These are phyloP conservation scores for Rhyacophila brunnea DNA, from an alignment of 1,140 invertebrate genomes.

Conservation along the genomic window DNA sequence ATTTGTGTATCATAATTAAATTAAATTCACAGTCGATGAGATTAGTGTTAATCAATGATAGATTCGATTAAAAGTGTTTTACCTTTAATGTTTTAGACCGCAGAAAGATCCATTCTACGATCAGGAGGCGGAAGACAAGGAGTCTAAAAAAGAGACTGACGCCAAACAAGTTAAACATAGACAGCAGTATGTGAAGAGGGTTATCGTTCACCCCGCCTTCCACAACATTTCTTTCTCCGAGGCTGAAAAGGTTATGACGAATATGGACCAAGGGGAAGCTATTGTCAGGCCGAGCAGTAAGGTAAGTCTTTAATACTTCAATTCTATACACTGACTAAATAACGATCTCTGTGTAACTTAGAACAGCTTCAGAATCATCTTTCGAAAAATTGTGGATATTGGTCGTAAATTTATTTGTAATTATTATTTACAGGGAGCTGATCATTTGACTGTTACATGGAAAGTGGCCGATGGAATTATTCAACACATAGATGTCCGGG, in stretches of 20 bases:
- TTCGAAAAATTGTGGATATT: too few species aligned
- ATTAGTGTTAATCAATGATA: not conserved
- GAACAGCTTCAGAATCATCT: too few species aligned
- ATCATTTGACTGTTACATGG: slow-evolving; percentile 98
- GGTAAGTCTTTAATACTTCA: slow-evolving; percentile 46
- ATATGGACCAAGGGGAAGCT: slow-evolving; percentile 94
- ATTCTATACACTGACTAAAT: too few species aligned
- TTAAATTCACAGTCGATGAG: not conserved
- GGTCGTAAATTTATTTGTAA: slow-evolving; percentile 16
- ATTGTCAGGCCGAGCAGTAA: slow-evolving; percentile 96
- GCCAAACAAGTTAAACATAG: slow-evolving; percentile 76
- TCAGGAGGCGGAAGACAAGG: slow-evolving; percentile 78
- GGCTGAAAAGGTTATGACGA: slow-evolving; percentile 85
- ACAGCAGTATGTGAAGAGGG: slow-evolving; percentile 87
- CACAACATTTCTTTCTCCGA: slow-evolving; percentile 95
- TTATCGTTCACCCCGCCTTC: slow-evolving; percentile 97
- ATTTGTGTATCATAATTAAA: slow-evolving; percentile 7
- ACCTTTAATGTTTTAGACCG: slow-evolving; percentile 57
- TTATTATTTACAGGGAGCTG: slow-evolving; percentile 64
- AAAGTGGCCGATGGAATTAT: slow-evolving; percentile 93
- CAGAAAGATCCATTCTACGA: slow-evolving; percentile 92
- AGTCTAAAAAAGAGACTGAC: slow-evolving; percentile 76
- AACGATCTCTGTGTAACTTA: too few species aligned
- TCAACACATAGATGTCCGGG: slow-evolving; percentile 93
- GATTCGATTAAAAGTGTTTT: not conserved